A percentile compares a stretch with the other conserved stretches of the same genome.
Conservation (phyloP, 2,888 invertebrate species). For the Criorhina ranunculi region DNA sequence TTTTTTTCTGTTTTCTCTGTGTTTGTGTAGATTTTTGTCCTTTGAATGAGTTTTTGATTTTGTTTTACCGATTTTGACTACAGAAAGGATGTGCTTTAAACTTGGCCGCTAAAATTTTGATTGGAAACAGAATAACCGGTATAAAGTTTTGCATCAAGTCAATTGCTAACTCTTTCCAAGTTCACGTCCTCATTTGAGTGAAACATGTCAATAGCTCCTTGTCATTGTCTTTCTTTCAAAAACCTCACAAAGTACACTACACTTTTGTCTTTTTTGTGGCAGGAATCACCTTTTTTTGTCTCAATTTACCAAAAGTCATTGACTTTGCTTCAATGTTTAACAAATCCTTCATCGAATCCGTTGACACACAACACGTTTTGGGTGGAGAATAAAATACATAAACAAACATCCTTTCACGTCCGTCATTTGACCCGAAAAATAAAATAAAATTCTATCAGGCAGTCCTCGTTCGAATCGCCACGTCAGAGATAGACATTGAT, state of each 20-base stretch:
- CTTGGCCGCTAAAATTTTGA: no score
- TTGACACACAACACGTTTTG: constrained; percentile 5
- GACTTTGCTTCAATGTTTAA: constrained; percentile 37
- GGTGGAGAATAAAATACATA: constrained; percentile 20
- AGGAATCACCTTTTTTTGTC: constrained; percentile 30
- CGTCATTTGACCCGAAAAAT: constrained; percentile 37
- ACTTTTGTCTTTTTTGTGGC: constrained; percentile 17
- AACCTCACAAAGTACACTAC: constrained; percentile 4
- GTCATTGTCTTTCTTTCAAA: neutral
- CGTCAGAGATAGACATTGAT: constrained; percentile 43
- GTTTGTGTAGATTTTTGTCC: no score
- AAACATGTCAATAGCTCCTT: constrained; percentile 6
- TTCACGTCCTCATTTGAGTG: neutral
- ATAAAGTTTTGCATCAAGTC: neutral
- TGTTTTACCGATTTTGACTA: no score
- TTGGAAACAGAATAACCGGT: no score
- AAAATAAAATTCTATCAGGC: constrained; percentile 40
- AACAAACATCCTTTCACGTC: constrained; percentile 24
- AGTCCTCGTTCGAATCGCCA: constrained; percentile 3
- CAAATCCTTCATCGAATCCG: constrained; percentile 35
- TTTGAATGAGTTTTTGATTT: no score
- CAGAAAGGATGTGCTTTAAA: no score
- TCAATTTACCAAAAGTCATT: constrained; percentile 37
- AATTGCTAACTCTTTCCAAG: neutral
- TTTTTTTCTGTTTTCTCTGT: neutral